Evolutionary conservation across 2,888 invertebrate species (phyloP), one percentile per base, ranked within the genome.

Genomic region (Sarcophaga subvicina): DNA sequence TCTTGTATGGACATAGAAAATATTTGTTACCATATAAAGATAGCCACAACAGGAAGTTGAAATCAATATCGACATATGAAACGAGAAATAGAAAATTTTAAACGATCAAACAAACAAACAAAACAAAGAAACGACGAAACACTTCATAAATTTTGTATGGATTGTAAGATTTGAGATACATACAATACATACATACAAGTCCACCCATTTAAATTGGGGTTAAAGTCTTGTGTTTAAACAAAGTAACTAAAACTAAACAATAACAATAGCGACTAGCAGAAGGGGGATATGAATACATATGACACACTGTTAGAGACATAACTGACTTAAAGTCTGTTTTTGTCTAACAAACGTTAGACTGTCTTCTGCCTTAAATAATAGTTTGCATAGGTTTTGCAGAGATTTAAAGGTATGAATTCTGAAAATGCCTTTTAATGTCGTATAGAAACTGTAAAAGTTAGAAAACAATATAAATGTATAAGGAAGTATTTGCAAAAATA

Each of bases 21-120:
- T 54, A 54, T 54, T 54, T 14, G 54, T 12, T 62, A 62, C 75
- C 80, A 83, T 86, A 83, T 80, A 80, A 80, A 80, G 60, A 12
- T 78, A 69, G 59, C 73, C 67, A 81, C 66, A 80, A 86, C 86
- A 86, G 86, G 86, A 86, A 86, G 86, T 81, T 60, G 22, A 75
- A 54, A 75, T 54, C 54, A 17, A 54, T 66, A 73, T 22, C 12
- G 6, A 63, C 17, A 82, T 12, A 63, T 5, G 60, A 1, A 70
- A 49, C n/a, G 22, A 37, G 62, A 62, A 66, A 17, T 37, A n/a
- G 1, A 20, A 59, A 62, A 25, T 25, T 37, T 37, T n/a, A 62
- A 49, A 79, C n/a, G 70, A 20, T 62, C 4, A 37, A 2, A 78
- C 12, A 37, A 45, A 75, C 17, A 49, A 63, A 25, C 0, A 17